Evolutionary conservation across 2,797 vertebrate genomes (phyloP), one percentile per base, ranked within the genome.

Genomic region (Sebastes goodei): DNA sequence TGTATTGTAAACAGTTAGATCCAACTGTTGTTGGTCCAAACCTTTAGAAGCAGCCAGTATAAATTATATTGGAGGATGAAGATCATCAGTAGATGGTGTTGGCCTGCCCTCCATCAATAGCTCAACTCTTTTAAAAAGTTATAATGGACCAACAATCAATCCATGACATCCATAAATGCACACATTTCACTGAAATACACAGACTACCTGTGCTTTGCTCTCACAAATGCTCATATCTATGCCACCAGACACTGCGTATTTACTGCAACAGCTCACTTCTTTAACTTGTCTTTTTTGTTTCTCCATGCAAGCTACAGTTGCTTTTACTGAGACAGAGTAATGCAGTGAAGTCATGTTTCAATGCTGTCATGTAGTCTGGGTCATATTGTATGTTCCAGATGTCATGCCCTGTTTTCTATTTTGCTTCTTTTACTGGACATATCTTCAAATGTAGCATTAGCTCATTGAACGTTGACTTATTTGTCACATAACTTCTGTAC

Each of bases 1-100:
- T 74, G 8, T 17, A 32, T 38, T 76, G 29, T 52, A 62, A 76
- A 72, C 10, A 38, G 32, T 71, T 35, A 15, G n/a, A 78, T 72
- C 25, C 5, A 61, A 12, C 55, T 72, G 20, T 57, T 63, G 55
- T 55, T 20, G 53, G 61, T 71, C 52, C 27, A 72, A 72, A 30
- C 10, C 15, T 59, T 55, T 69, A 30, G 21, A 75, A 70, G 66
- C 69, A 25, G 42, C 52, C 23, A 35, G 25, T 25, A n/a, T 6
- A 61, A 6, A 70, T 49, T 75, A 70, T 76, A 82, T 68, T 64
- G 11, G 21, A 64, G 23, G 61, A 80, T 75, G 12, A 83, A 70
- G 71, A 71, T 21, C 46, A 63, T 86, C 72, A 72, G 29, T 42
- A 20, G 15, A 75, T 55, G 20, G 21, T 69, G 65, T 53, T n/a